These are phyloP conservation scores for Todus mexicanus DNA, from an alignment of 2,797 vertebrate genomes.

Conservation along the genomic window DNA sequence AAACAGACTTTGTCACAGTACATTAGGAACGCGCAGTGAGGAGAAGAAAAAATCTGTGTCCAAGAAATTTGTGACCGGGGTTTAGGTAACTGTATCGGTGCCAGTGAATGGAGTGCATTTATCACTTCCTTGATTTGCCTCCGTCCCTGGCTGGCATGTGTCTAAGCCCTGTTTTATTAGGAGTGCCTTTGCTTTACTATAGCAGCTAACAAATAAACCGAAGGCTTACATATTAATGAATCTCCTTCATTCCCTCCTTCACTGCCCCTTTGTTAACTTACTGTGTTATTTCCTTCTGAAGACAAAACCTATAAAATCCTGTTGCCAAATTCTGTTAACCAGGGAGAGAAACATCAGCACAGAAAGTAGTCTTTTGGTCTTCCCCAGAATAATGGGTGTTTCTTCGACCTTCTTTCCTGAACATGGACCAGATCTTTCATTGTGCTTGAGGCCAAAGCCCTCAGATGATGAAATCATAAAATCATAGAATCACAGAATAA, in stretches of 20 bases:
- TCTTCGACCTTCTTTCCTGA: not conserved
- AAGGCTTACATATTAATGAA: constrained; percentile 40
- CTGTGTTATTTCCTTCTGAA: not conserved
- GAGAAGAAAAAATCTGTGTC: constrained; percentile 17
- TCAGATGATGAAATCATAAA: too few relatives aligned
- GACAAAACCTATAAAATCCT: not conserved
- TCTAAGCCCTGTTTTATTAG: constrained; percentile 24
- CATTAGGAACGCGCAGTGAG: constrained; percentile 25
- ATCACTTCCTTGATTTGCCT: constrained; percentile 27
- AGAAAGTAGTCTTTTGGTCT: not conserved
- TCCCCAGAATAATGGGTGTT: not conserved
- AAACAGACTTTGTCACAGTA: constrained; percentile 13
- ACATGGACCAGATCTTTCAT: not conserved
- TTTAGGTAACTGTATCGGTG: constrained; percentile 27
- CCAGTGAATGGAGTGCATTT: not conserved
- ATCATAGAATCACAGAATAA: too few relatives aligned
- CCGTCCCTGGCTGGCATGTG: constrained; percentile 19
- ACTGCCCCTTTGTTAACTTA: not conserved
- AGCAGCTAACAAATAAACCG: constrained; percentile 44
- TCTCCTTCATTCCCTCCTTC: constrained; percentile 11
- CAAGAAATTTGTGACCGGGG: not conserved
- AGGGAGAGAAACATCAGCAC: not conserved
- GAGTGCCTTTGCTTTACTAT: constrained; percentile 3
- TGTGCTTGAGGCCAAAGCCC: not conserved
- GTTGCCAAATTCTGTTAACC: not conserved